Conservation (phyloP, 2,797 vertebrate genomes). For the Lophotriccus pileatus region DNA sequence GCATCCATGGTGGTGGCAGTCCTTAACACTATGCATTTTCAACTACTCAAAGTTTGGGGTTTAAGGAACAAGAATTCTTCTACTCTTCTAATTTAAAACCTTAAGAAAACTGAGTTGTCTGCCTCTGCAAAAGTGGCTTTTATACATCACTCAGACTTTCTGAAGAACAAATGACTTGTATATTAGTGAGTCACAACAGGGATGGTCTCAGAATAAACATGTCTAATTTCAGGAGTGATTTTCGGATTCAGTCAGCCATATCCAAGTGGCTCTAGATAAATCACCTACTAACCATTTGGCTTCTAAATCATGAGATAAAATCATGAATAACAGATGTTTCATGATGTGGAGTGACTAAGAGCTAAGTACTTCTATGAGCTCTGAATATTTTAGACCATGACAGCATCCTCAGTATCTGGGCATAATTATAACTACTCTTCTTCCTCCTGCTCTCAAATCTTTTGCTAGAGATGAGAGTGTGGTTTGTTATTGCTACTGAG, state of each 20-base stretch:
- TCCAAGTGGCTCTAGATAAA: not conserved
- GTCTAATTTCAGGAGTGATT: not conserved
- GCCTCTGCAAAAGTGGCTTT: not conserved
- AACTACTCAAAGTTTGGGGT: not conserved
- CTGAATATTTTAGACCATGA: conserved; percentile 8
- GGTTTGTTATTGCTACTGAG: not conserved
- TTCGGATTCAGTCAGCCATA: not conserved
- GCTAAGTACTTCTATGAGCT: not conserved
- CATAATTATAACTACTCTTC: not conserved
- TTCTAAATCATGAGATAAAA: conserved; percentile 1
- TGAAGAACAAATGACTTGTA: not conserved
- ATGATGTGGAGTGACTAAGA: not conserved
- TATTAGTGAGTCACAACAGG: not conserved
- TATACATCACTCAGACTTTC: not conserved
- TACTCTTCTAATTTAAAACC: not conserved
- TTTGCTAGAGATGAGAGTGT: not conserved
- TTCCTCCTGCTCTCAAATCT: not conserved
- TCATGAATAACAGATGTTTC: not conserved
- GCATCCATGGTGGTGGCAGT: not conserved
- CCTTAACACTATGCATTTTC: not conserved
- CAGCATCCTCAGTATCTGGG: not conserved
- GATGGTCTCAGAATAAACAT: not conserved
- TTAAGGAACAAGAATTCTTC: not conserved
- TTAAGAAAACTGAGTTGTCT: not conserved
- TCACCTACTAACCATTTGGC: not conserved